A percentile compares a stretch with the other conserved stretches of the same genome.
These are phyloP conservation scores for Polypedilum vanderplanki DNA, from an alignment of 1,140 invertebrate species.

Conservation along the genomic window DNA sequence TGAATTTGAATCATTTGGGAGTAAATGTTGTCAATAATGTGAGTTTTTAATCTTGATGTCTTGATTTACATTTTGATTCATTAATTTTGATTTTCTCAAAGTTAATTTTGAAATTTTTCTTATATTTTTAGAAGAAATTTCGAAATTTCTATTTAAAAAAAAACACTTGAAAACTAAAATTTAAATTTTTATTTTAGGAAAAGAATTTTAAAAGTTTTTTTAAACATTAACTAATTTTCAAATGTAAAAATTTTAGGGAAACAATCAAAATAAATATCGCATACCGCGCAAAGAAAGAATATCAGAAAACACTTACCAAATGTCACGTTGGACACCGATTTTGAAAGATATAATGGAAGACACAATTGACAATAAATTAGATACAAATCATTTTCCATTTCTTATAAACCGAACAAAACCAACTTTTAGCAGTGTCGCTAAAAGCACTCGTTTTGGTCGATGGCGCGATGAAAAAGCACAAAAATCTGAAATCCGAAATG, in stretches of 20 bases:
- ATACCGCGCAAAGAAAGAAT: slow-evolving; percentile 90
- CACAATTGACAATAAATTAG: slow-evolving; percentile 94
- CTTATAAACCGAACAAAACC: slow-evolving; percentile 83
- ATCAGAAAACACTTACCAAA: slow-evolving; percentile 97
- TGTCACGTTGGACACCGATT: slow-evolving; percentile 98
- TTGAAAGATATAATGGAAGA: slow-evolving; percentile 96
- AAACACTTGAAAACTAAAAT: too few species aligned
- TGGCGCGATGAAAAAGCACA: slow-evolving; percentile 95
- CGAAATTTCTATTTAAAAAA: too few species aligned
- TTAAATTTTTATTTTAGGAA: too few species aligned
- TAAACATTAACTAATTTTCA: too few species aligned
- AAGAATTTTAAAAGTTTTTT: too few species aligned
- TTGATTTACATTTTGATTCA: too few species aligned
- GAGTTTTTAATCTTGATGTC: slow-evolving; percentile 50
- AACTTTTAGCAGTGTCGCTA: slow-evolving; percentile 79
- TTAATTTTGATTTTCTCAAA: not conserved
- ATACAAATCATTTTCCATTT: slow-evolving; percentile 93
- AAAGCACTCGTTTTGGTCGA: slow-evolving; percentile 95
- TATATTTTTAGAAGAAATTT: slow-evolving; percentile 30
- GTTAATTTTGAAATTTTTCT: slow-evolving; percentile 24
- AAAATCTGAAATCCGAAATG: slow-evolving; percentile 88
- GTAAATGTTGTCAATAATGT: slow-evolving; percentile 90
- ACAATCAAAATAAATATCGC: slow-evolving; percentile 76
- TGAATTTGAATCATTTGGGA: slow-evolving; percentile 89
- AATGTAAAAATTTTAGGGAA: slow-evolving; percentile 50